Percentiles rank a stretch among this genome's conserved stretches.
Evolutionary conservation across 2,888 invertebrate species (phyloP).

Genomic region (Plebejus argus): DNA sequence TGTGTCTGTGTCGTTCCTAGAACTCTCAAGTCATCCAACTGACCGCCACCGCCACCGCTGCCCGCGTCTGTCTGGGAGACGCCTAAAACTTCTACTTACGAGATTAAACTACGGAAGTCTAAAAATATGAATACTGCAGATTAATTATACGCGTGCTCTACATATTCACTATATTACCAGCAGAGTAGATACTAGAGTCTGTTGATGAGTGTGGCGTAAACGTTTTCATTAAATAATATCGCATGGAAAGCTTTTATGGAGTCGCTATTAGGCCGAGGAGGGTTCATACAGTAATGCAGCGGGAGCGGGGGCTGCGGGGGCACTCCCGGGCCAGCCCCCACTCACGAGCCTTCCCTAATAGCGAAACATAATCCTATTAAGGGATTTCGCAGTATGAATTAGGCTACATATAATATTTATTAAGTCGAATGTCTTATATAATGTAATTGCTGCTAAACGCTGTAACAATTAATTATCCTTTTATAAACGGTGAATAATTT

Average conservation of each 20-base stretch:
- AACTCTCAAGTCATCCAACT: too few relatives aligned
- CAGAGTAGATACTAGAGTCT: background rate
- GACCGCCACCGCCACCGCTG: too few relatives aligned
- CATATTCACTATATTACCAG: background rate
- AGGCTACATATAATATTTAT: constrained; percentile 22
- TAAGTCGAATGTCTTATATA: background rate
- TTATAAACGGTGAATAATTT: background rate
- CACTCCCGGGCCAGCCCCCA: constrained; percentile 5
- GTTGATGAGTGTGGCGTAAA: background rate
- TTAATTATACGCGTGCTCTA: too few relatives aligned
- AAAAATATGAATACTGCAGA: too few relatives aligned
- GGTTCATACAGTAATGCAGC: constrained; percentile 26
- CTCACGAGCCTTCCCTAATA: constrained; percentile 31
- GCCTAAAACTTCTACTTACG: too few relatives aligned
- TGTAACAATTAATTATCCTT: background rate
- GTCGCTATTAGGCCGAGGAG: constrained; percentile 1
- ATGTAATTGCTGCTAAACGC: background rate
- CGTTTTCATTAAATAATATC: constrained; percentile 11
- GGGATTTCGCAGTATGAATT: constrained; percentile 17
- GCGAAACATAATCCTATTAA: constrained; percentile 34
- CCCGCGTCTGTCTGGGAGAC: too few relatives aligned
- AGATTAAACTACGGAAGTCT: too few relatives aligned
- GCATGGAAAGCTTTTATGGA: constrained; percentile 18
- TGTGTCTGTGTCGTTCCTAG: too few relatives aligned
- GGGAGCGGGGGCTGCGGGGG: constrained; percentile 5